phyloP scores from a whole-genome alignment of 2,888 invertebrate genomes.

The Athalia cordata region DNA sequence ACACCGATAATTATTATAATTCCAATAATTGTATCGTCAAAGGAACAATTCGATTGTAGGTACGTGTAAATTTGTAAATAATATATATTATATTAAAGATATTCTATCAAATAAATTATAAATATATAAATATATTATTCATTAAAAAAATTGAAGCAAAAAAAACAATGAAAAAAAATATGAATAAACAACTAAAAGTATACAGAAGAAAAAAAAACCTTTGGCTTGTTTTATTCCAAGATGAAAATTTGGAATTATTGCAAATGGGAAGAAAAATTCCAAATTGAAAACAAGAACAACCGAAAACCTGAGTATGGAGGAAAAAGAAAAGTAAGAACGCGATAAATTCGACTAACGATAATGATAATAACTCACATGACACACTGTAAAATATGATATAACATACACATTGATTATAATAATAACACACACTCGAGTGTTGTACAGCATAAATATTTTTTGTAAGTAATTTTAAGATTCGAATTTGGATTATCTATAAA shows the following conservation, averaged over 20 bases:
- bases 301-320: too few species aligned
- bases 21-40: conserved; percentile 25
- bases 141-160: not conserved
- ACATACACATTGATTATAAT: too few species aligned
- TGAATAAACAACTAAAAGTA: not conserved
- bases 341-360: not conserved
- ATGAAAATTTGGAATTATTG: too few species aligned
- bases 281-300: too few species aligned
- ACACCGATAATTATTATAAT: not conserved
- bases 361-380: not conserved
- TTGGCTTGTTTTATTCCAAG: too few species aligned
- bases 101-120: not conserved
- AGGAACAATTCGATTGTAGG: conserved; percentile 40
- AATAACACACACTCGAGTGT: not conserved
- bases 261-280: too few species aligned
- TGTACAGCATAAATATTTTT: conserved; percentile 45
- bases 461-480: conserved; percentile 41
- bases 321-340: too few species aligned
- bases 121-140: conserved; percentile 27
- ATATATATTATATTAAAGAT: not conserved
- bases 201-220: too few species aligned
- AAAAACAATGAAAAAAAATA: not conserved
- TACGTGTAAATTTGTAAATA: conserved; percentile 30
- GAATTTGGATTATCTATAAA: not conserved
- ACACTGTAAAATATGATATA: conserved; percentile 21